phyloP scores from a whole-genome alignment of 2,888 invertebrate species.

The Chymomyza fuscimana region DNA sequence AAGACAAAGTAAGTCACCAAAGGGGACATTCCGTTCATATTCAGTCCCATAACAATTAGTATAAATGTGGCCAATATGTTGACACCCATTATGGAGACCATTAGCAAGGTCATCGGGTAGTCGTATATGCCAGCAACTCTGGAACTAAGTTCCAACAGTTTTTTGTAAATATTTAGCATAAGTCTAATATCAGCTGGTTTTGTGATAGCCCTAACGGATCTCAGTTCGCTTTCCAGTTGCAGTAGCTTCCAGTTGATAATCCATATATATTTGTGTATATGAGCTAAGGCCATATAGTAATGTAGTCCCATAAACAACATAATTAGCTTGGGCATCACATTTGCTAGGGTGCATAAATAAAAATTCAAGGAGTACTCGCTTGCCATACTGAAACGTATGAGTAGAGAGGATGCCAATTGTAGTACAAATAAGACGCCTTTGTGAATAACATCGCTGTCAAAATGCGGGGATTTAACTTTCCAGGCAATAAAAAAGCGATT shows the following conservation, averaged over 20 bases:
- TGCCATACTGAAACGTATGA: not conserved
- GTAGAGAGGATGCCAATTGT: constrained; percentile 25
- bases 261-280: constrained; percentile 46
- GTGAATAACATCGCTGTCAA: constrained; percentile 25
- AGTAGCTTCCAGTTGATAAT: constrained; percentile 37
- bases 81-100: constrained; percentile 21
- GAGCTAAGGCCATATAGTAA: constrained; percentile 30
- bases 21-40: not conserved
- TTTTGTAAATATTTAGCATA: constrained; percentile 20
- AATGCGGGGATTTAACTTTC: not conserved
- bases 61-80: constrained; percentile 43
- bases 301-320: constrained; percentile 36
- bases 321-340: constrained; percentile 4
- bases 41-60: constrained; percentile 34
- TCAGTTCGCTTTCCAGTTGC: constrained; percentile 2
- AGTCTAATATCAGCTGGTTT: not conserved
- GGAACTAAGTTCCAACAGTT: constrained; percentile 28
- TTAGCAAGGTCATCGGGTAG: constrained; percentile 27
- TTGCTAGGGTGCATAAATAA: not conserved
- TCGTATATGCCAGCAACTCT: constrained; percentile 33
- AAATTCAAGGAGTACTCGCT: not conserved
- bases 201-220: not conserved
- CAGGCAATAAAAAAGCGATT: not conserved
- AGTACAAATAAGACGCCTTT: constrained; percentile 21
- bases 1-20: constrained; percentile 2